A percentile compares a stretch with the other conserved stretches of the same genome.
These are phyloP conservation scores for Sylvilagus bachmani DNA, from an alignment of 2,113 vertebrate genomes.

Conservation along the genomic window DNA sequence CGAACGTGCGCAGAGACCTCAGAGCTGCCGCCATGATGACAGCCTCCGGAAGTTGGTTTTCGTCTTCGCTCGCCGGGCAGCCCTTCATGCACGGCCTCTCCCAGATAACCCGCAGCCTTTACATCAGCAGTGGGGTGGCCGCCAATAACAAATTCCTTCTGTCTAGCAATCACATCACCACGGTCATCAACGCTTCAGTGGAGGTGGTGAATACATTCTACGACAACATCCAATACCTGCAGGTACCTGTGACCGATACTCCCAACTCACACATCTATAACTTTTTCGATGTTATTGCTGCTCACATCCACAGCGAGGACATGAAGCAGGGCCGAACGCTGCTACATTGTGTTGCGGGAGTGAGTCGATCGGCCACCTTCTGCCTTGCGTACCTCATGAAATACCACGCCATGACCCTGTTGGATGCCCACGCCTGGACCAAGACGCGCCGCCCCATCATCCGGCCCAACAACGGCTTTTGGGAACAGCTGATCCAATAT, in stretches of 20 bases:
- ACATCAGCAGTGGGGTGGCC: constrained; percentile 81
- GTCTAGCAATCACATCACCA: constrained; percentile 86
- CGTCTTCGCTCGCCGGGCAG: neutral
- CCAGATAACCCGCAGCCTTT: constrained; percentile 88
- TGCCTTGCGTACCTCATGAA: constrained; percentile 91
- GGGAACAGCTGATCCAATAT: constrained; percentile 91
- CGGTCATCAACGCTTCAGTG: constrained; percentile 84
- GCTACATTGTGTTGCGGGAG: constrained; percentile 87
- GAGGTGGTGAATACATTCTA: constrained; percentile 75
- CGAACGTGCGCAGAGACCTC: neutral
- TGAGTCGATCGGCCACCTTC: constrained; percentile 87
- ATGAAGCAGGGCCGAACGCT: constrained; percentile 78
- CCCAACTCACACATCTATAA: constrained; percentile 80
- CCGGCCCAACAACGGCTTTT: constrained; percentile 88
- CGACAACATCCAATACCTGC: constrained; percentile 81
- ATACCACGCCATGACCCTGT: constrained; percentile 81
- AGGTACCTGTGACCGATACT: constrained; percentile 82
- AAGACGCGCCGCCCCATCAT: constrained; percentile 83
- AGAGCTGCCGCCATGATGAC: constrained; percentile 47
- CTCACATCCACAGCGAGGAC: constrained; percentile 85
- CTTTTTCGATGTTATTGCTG: constrained; percentile 88
- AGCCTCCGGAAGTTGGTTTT: neutral
- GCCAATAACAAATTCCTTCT: constrained; percentile 85
- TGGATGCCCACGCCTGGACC: constrained; percentile 87
- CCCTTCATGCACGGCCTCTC: constrained; percentile 17